These are phyloP conservation scores for Halotydeus destructor DNA, from an alignment of 1,140 invertebrate species.

Conservation along the genomic window DNA sequence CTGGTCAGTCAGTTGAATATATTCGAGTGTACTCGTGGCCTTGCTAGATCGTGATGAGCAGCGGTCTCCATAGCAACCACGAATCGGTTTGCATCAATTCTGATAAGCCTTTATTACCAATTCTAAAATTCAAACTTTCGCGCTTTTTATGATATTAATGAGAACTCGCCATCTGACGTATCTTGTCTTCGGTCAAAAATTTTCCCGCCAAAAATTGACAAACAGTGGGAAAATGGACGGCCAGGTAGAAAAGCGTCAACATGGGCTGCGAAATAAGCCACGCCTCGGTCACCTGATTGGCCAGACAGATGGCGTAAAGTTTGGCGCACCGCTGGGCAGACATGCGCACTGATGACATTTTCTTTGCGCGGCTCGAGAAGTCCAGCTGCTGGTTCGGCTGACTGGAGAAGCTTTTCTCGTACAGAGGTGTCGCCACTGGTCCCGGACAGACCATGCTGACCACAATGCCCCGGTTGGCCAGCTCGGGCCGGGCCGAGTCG, in stretches of 20 bases:
- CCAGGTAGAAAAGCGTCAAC: slow-evolving; percentile 34
- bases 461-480: slow-evolving; percentile 29
- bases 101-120: no score
- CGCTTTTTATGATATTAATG: no score
- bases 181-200: slow-evolving; percentile 5
- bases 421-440: slow-evolving; percentile 44
- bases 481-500: slow-evolving; percentile 38
- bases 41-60: no score
- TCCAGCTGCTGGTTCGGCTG: background rate
- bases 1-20: no score
- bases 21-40: no score
- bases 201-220: background rate
- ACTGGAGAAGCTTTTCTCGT: slow-evolving; percentile 36
- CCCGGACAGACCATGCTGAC: slow-evolving; percentile 53
- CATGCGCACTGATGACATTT: no score
- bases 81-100: no score
- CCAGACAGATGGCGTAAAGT: background rate
- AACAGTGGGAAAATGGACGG: slow-evolving; percentile 7
- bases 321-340: slow-evolving; percentile 22
- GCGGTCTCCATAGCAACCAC: no score
- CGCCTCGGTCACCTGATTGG: background rate
- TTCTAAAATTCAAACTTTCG: no score
- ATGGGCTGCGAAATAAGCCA: background rate
- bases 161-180: no score
- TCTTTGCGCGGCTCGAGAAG: slow-evolving; percentile 15